Base-by-base conservation (phyloP, 2,888 invertebrate genomes). In the Liopterus haemorrhoidalis region DNA sequence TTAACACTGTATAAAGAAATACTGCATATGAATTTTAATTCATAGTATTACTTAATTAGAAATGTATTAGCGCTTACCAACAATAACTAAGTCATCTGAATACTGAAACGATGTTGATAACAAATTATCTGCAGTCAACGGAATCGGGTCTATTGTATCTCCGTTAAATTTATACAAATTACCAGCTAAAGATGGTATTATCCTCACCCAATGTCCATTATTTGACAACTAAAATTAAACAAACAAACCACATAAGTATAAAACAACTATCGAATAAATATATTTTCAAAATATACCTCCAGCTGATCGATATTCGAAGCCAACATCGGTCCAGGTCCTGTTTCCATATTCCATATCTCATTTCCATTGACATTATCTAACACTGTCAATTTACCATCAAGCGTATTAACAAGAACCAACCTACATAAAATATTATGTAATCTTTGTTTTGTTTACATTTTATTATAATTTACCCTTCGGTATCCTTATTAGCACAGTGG, bases 101-200 rank as follows among this genome's bases (percentile, higher is more conserved):
- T 92, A 86, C 57, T 85, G 83, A 64, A 86, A 86, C 0, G 94
- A 90, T 0, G 94, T 85, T 45, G 85, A 85, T 3, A 96, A 72
- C 16, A 97, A 73, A 54, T 84, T 80, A 42, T 94, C 93, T 0
- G 90, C 86, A 28, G 85, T 82, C 51, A 96, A 79, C 0, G 94
- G 93, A 49, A 92, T 72, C 0, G 89, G 82, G 68, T 94, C 89
- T 35, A 96, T 79, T 49, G 79, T 82, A 48, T 86, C 83, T 0
- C 91, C 93, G 66, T 93, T 89, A 65, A 93, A 86, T 65, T 89
- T 88, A 70, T 93, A 97, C 36, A 97, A 73, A 2, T 84, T 82
- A 2, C 97, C 97, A 59, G 84, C 86, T 6, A 97, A 71, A 0
- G 96, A 93, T 1, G 96, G 97, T 59, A 97, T 92, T 62, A 96